A percentile compares a stretch with the other conserved stretches of the same genome.
Conservation (phyloP, 2,113 vertebrate genomes). For the Tiliqua scincoides region DNA sequence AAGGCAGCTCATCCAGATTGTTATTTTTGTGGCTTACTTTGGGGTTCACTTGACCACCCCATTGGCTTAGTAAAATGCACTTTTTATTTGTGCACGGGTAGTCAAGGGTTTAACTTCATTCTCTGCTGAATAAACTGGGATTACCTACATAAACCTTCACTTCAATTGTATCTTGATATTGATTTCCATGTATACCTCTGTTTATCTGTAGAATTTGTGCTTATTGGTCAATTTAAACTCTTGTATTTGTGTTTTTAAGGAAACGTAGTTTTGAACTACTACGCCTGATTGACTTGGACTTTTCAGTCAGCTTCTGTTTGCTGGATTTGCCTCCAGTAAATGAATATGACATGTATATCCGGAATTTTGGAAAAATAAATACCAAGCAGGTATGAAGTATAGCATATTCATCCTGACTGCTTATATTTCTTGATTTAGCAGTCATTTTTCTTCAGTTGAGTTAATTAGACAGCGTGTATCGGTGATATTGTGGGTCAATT, state of each 20-base stretch:
- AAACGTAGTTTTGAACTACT: conserved; percentile 88
- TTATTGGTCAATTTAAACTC: conserved; percentile 40
- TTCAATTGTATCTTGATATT: background rate
- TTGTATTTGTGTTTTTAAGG: conserved; percentile 71
- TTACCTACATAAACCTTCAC: background rate
- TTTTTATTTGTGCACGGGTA: too few relatives aligned
- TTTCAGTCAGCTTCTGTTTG: conserved; percentile 85
- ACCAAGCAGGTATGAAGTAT: conserved; percentile 87
- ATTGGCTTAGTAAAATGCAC: too few relatives aligned
- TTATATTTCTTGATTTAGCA: conserved; percentile 8
- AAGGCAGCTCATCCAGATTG: too few relatives aligned
- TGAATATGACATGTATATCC: conserved; percentile 96
- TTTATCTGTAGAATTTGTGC: background rate
- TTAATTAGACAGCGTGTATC: background rate
- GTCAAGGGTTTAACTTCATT: background rate
- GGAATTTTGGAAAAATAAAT: conserved; percentile 89
- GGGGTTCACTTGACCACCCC: too few relatives aligned
- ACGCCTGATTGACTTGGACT: conserved; percentile 91
- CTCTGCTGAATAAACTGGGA: background rate
- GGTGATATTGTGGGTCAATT: background rate
- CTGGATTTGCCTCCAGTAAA: conserved; percentile 91
- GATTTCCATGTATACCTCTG: background rate
- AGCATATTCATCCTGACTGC: conserved; percentile 16
- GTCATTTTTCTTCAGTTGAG: conserved; percentile 9
- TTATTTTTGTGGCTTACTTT: too few relatives aligned